Base-by-base conservation (phyloP, 2,888 invertebrate genomes). In the Cataglyphis rosenhaueri region DNA sequence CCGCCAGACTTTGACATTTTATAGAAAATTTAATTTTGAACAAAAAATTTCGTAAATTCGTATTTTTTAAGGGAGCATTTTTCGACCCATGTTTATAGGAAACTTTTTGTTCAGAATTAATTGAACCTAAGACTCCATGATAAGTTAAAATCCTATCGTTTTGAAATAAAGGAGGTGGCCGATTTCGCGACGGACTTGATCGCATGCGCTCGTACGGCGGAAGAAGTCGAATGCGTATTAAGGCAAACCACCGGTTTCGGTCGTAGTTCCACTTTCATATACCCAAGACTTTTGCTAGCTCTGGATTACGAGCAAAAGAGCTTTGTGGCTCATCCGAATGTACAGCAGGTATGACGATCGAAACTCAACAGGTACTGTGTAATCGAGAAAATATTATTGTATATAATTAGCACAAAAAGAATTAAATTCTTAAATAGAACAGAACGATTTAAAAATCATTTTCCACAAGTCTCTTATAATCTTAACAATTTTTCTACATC, bases 321-420 rank as follows among this genome's bases (percentile, higher is more conserved):
- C 92, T 97, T 97, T 92, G 96, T 97, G 0, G 97, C 97, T 5
- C 97, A 97, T 94, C 96, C 97, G 0, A 96, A 97, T 92, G 96
- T 97, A 25, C 97, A 97, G 92, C 96, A 97, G 94, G 95, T 95
- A 71, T 18, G 8, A 38, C 25, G 15, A 29, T 62, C 18, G 15
- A 52, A 52, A 21, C 9, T 68, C 65, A 65, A 1, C 48, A 48
- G 2, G n/a, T 48, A 48, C 32, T 18, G 10, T 55, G 38, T 57
- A 55, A 25, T 52, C 10, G 0, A 10, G 6, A 70, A 15, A 55
- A 55, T 9, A 38, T 25, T 38, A 18, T 18, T 38, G 12, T 25
- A 25, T 44, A 35, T 25, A 25, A 6, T 25, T 35, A 41, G 3
- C 38, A 29, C 1, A 15, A 12, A 55, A 6, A 64, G 3, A 21